These are phyloP conservation scores for Pangasius larnaudii DNA, from an alignment of 2,797 vertebrate species.

Conservation along the genomic window DNA sequence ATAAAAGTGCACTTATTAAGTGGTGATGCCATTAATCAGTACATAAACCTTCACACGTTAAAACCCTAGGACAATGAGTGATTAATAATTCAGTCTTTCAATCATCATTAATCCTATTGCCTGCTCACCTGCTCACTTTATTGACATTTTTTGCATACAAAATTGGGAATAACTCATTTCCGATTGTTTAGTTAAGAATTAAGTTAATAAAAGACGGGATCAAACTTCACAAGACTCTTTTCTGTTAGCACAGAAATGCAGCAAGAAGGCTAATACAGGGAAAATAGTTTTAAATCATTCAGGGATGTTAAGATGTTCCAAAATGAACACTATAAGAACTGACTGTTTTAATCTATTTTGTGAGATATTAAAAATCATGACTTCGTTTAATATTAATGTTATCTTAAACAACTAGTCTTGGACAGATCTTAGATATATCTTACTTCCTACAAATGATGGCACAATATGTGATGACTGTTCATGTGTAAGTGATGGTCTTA, in stretches of 20 bases:
- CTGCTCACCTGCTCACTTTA: background rate
- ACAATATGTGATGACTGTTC: background rate
- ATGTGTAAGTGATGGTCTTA: background rate
- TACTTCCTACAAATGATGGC: background rate
- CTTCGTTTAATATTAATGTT: too few species aligned
- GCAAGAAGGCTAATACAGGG: background rate
- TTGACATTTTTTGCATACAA: background rate
- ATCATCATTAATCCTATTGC: background rate
- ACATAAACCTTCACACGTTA: background rate
- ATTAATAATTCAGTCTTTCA: conserved; percentile 19
- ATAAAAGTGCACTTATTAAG: background rate
- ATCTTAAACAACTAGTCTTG: background rate
- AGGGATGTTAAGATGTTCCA: background rate
- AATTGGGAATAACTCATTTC: background rate
- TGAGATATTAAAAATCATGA: background rate
- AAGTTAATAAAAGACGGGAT: conserved; percentile 6
- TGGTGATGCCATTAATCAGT: background rate
- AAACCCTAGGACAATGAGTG: background rate
- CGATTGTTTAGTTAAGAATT: background rate
- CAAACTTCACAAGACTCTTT: background rate
- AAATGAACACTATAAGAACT: background rate
- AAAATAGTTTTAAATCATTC: background rate
- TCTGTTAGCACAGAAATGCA: background rate
- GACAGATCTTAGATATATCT: background rate
- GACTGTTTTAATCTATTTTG: background rate